These are phyloP conservation scores for Trigoniulus corallinus DNA, from an alignment of 1,140 invertebrate genomes.

Conservation along the genomic window DNA sequence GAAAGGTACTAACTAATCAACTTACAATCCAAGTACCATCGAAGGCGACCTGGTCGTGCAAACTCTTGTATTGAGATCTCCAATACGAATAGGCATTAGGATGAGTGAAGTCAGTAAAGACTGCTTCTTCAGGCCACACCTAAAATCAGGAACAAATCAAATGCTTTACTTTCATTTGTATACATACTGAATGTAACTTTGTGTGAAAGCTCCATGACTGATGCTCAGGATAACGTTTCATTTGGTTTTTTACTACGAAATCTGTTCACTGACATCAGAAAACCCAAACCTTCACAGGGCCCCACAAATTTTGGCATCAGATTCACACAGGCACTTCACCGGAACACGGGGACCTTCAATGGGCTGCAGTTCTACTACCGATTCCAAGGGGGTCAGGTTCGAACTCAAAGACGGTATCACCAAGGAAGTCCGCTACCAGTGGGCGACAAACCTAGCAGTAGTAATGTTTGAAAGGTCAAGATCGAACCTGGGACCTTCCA, in stretches of 20 bases:
- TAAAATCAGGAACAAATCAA: constrained; percentile 18
- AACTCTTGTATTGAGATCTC: constrained; percentile 44
- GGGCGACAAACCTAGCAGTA: too few species aligned
- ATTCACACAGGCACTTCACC: too few species aligned
- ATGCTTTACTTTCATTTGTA: not conserved
- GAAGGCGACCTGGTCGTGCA: constrained; percentile 42
- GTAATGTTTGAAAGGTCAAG: too few species aligned
- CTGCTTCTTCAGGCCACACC: constrained; percentile 58
- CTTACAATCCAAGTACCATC: constrained; percentile 71
- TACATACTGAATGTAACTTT: constrained; percentile 1
- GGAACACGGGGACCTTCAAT: too few species aligned
- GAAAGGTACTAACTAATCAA: not conserved
- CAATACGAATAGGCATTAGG: constrained; percentile 56
- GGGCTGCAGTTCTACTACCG: too few species aligned
- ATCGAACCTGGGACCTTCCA: too few species aligned
- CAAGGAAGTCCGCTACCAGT: too few species aligned
- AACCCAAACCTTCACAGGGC: too few species aligned
- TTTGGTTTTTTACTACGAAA: not conserved
- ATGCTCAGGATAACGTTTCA: not conserved
- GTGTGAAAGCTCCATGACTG: not conserved
- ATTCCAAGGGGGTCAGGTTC: too few species aligned
- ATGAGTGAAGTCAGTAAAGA: constrained; percentile 74
- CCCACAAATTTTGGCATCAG: too few species aligned
- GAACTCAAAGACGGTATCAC: too few species aligned
- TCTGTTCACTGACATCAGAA: too few species aligned